These are phyloP conservation scores for Cynopterus sphinx DNA, from an alignment of 2,797 vertebrate species.

Conservation along the genomic window DNA sequence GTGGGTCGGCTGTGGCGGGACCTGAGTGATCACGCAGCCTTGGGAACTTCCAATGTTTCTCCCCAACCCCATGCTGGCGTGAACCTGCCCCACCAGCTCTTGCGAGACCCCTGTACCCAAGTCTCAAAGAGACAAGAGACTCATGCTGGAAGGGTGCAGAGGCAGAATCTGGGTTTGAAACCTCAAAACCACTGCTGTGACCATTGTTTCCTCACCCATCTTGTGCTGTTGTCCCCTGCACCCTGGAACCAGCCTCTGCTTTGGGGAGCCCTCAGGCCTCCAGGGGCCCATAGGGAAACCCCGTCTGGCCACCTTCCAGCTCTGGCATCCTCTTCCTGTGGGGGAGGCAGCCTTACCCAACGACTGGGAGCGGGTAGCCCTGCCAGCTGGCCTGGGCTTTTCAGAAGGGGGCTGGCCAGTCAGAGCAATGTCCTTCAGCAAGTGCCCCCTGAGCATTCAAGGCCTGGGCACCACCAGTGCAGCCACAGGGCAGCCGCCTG, in stretches of 20 bases:
- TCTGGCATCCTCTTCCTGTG: neutral
- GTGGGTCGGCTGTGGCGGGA: neutral
- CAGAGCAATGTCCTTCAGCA: neutral
- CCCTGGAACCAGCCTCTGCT: neutral
- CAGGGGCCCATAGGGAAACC: neutral
- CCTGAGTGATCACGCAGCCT: neutral
- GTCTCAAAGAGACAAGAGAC: neutral
- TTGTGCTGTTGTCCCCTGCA: too few relatives aligned
- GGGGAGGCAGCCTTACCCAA: neutral
- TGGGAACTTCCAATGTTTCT: neutral
- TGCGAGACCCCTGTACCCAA: neutral
- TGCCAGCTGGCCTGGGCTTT: neutral
- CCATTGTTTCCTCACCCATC: neutral
- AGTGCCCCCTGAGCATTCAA: neutral
- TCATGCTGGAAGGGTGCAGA: neutral
- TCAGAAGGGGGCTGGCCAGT: neutral
- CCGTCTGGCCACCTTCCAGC: too few relatives aligned
- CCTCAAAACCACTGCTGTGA: too few relatives aligned
- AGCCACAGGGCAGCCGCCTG: accelerated
- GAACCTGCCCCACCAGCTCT: neutral
- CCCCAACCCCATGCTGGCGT: neutral
- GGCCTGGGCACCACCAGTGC: neutral
- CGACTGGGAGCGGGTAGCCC: neutral
- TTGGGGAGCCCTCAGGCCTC: neutral
- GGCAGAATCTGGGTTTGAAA: neutral